A percentile compares a stretch with the other conserved stretches of the same genome.
Conservation (phyloP, 2,888 invertebrate species). For the Rhagium mordax region DNA sequence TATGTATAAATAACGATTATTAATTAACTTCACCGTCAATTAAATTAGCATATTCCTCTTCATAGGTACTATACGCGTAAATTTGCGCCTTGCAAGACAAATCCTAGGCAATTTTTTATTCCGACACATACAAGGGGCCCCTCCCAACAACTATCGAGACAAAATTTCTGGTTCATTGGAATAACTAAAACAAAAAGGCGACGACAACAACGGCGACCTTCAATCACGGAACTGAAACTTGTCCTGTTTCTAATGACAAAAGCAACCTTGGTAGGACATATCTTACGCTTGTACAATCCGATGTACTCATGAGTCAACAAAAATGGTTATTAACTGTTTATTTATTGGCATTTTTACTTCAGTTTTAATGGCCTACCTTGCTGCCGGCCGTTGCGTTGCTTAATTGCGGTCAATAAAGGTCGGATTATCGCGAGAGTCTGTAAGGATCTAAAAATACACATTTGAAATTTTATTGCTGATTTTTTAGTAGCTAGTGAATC, state of each 20-base stretch:
- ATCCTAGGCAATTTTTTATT: neutral
- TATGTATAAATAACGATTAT: neutral
- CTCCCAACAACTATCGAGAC: neutral
- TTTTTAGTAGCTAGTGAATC: neutral
- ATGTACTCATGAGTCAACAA: conserved; percentile 34
- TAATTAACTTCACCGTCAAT: neutral
- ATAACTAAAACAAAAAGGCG: conserved; percentile 35
- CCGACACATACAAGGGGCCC: conserved; percentile 1
- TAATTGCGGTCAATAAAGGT: neutral
- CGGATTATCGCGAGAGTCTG: conserved; percentile 7
- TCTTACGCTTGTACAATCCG: conserved; percentile 30
- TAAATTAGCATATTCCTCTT: neutral
- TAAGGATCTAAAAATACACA: neutral
- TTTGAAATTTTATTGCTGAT: neutral
- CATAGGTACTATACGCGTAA: no score
- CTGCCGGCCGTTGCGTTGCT: neutral
- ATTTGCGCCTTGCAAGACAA: no score
- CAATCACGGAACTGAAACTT: conserved; percentile 43
- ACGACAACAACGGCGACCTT: conserved; percentile 27
- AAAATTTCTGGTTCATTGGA: conserved; percentile 29
- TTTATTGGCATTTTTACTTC: neutral
- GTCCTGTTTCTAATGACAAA: conserved; percentile 41
- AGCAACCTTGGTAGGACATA: conserved; percentile 39
- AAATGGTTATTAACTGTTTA: conserved; percentile 19
- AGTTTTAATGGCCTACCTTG: neutral